A percentile compares a stretch with the other conserved stretches of the same genome.
phyloP scores from a whole-genome alignment of 2,888 invertebrate genomes.

The Pseudococcus viburni region DNA sequence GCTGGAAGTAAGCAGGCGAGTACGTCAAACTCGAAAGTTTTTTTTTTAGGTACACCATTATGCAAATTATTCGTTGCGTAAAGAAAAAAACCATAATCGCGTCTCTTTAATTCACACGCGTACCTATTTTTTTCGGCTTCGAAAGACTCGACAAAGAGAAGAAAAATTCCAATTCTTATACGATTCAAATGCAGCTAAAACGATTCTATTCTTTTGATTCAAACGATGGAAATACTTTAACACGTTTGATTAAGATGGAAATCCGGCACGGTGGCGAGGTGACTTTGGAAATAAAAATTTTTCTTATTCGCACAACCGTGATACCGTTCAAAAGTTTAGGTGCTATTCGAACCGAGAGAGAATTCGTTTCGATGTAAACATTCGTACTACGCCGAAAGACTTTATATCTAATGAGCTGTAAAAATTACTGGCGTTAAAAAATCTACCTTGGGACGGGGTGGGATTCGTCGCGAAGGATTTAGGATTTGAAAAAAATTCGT shows the following conservation, averaged over 20 bases:
- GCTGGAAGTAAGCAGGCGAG: not conserved
- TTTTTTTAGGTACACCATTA: not conserved
- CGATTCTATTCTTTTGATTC: conserved; percentile 10
- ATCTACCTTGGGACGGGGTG: not conserved
- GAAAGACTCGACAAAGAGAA: not conserved
- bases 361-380: not conserved
- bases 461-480: not conserved
- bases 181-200: not conserved
- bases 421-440: not conserved
- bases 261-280: not conserved
- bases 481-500: not conserved
- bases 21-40: conserved; percentile 33
- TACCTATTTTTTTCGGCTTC: conserved; percentile 6
- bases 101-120: conserved; percentile 18
- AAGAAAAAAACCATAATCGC: conserved; percentile 4
- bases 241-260: conserved; percentile 32
- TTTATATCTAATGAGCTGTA: not conserved
- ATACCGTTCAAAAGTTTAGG: not conserved
- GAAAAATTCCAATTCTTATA: conserved; percentile 9
- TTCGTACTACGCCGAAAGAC: not conserved
- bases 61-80: conserved; percentile 28
- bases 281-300: not conserved
- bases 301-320: not conserved
- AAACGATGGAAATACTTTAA: not conserved
- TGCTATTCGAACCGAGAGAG: not conserved